These are phyloP conservation scores for Saccostrea echinata DNA, from an alignment of 1,140 invertebrate species.

Conservation along the genomic window DNA sequence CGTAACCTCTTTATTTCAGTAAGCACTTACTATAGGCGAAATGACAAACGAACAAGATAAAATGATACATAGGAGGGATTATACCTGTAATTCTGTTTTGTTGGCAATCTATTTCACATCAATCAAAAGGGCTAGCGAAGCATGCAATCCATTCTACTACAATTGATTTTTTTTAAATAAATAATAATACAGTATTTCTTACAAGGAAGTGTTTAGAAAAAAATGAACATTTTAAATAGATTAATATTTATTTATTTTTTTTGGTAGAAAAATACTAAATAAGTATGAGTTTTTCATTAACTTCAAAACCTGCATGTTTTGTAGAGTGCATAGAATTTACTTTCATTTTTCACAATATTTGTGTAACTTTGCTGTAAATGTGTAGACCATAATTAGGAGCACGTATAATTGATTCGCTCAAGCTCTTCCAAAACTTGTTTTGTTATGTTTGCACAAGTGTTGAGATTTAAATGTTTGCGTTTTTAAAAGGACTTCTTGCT, in stretches of 20 bases:
- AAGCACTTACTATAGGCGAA: too few relatives aligned
- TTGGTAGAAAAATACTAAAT: too few relatives aligned
- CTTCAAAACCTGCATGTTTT: too few relatives aligned
- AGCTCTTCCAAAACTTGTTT: slow-evolving; percentile 22
- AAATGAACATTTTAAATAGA: too few relatives aligned
- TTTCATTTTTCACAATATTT: background rate
- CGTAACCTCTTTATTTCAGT: too few relatives aligned
- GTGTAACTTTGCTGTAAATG: background rate
- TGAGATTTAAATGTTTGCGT: slow-evolving; percentile 24
- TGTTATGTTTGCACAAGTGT: slow-evolving; percentile 4
- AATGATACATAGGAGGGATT: background rate
- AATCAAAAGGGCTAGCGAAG: background rate
- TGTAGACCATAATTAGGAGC: background rate
- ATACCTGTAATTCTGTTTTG: background rate
- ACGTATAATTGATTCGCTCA: background rate
- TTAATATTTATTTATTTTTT: too few relatives aligned
- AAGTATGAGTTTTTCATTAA: too few relatives aligned
- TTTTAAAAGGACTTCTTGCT: background rate
- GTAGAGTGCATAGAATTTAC: too few relatives aligned
- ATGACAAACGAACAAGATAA: background rate
- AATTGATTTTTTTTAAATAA: too few relatives aligned
- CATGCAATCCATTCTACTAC: background rate
- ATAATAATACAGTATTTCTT: too few relatives aligned
- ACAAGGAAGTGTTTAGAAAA: slow-evolving; percentile 4
- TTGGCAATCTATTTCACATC: background rate